Percentiles rank a stretch among this genome's conserved stretches.
Evolutionary conservation across 2,113 vertebrate species (phyloP).

Genomic region (Bagarius yarrelli): DNA sequence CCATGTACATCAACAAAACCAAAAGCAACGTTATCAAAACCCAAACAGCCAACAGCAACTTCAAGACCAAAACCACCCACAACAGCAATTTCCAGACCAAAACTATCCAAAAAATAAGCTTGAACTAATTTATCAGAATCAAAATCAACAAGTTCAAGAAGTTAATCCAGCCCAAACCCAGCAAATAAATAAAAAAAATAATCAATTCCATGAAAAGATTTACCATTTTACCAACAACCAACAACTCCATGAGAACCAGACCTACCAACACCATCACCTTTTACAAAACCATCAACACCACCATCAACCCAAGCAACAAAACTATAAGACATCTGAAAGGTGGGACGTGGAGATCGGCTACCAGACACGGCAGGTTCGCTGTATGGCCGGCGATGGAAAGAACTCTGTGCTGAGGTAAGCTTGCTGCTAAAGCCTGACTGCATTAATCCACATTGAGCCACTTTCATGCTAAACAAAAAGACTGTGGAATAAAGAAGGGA

Average conservation of each 20-base stretch:
- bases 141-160: neutral
- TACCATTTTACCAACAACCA: neutral
- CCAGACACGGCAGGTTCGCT: conserved; percentile 84
- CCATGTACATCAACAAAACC: conserved; percentile 30
- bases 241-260: neutral
- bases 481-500: neutral
- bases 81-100: neutral
- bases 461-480: neutral
- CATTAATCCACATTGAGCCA: conserved; percentile 32
- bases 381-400: conserved; percentile 83
- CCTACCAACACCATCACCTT: conserved; percentile 51
- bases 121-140: neutral
- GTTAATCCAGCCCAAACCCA: neutral
- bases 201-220: neutral
- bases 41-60: neutral
- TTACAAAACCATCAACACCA: conserved; percentile 46
- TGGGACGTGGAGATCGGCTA: conserved; percentile 83
- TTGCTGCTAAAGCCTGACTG: neutral
- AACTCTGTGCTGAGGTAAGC: conserved; percentile 83
- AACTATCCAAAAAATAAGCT: neutral
- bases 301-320: conserved; percentile 53
- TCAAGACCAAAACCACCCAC: neutral
- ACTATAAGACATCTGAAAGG: conserved; percentile 57
- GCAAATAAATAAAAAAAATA: neutral
- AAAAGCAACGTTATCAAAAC: neutral